A percentile compares a stretch with the other conserved stretches of the same genome.
Conservation (phyloP, 2,797 vertebrate species). For the Pangasius djambal region DNA sequence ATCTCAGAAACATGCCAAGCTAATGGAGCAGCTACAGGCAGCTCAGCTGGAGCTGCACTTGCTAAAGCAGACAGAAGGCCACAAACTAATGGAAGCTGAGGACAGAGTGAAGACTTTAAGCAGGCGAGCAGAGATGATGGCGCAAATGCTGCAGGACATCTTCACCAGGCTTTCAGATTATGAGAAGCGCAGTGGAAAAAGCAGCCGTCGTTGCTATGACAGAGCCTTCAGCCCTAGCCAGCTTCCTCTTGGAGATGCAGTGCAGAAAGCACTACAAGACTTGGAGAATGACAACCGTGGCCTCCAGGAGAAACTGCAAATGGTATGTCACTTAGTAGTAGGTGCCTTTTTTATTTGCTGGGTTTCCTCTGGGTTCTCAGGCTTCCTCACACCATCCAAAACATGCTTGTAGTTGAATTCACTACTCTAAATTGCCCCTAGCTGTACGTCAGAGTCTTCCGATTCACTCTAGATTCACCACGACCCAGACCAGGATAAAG, state of each 20-base stretch:
- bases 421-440: neutral
- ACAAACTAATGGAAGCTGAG: constrained; percentile 75
- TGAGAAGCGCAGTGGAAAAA: constrained; percentile 62
- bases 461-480: neutral
- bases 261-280: constrained; percentile 63
- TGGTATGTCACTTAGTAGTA: constrained; percentile 70
- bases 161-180: constrained; percentile 63
- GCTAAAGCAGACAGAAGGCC: constrained; percentile 71
- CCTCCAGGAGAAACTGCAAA: constrained; percentile 67
- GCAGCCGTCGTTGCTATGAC: constrained; percentile 46
- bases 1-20: constrained; percentile 69
- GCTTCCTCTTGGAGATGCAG: constrained; percentile 60
- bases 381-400: neutral
- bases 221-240: constrained; percentile 38
- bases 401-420: neutral
- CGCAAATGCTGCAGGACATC: constrained; percentile 72
- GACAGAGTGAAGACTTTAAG: constrained; percentile 68
- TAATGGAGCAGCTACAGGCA: constrained; percentile 74
- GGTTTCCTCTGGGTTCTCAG: neutral
- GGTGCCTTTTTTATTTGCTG: neutral
- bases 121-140: constrained; percentile 68
- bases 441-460: neutral
- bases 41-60: constrained; percentile 74
- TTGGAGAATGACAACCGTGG: constrained; percentile 65
- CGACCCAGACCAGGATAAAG: neutral